Evolutionary conservation across 2,888 invertebrate species (phyloP).

Genomic region (Thymelicus acteon): DNA sequence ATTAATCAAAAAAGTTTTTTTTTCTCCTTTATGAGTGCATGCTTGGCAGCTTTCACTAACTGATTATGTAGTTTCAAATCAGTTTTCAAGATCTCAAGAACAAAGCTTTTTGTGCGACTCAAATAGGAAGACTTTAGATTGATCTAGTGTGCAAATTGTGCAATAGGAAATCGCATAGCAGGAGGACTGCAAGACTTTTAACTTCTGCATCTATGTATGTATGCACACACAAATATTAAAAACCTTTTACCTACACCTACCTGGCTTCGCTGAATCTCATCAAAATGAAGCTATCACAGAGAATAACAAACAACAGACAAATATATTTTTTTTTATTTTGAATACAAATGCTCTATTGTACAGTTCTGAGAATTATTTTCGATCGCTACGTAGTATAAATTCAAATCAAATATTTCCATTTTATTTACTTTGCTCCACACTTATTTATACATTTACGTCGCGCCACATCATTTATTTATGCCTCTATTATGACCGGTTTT

Average conservation of each 20-base stretch:
- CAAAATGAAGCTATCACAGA: conserved; percentile 1
- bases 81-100: too few species aligned
- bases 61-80: too few species aligned
- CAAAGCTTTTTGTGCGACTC: too few species aligned
- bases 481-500: background rate
- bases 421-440: conserved; percentile 5
- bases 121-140: too few species aligned
- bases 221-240: too few species aligned
- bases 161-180: background rate
- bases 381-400: background rate
- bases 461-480: background rate
- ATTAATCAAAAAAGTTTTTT: too few species aligned
- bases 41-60: too few species aligned
- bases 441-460: background rate
- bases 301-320: background rate
- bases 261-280: conserved; percentile 7
- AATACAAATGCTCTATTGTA: conserved; percentile 21
- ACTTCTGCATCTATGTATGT: background rate
- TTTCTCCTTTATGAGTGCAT: too few species aligned
- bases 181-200: background rate
- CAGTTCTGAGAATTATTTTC: conserved; percentile 16
- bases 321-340: conserved; percentile 12
- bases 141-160: too few species aligned
- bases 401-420: background rate
- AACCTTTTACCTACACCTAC: too few species aligned